These are phyloP conservation scores for Hypsibius dujardini DNA, from an alignment of 1,140 invertebrate genomes.

Conservation along the genomic window DNA sequence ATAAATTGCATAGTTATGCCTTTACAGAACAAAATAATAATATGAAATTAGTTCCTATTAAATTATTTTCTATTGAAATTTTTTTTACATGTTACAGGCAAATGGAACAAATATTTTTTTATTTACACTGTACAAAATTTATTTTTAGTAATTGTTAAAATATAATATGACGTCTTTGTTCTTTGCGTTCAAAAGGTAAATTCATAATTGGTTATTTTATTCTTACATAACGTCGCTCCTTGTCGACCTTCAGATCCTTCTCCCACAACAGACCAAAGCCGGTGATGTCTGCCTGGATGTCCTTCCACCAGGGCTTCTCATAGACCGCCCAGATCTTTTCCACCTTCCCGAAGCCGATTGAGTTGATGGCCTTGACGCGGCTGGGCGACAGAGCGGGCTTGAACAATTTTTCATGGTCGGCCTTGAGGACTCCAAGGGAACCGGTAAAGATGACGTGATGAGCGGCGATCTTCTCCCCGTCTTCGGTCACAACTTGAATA, in stretches of 20 bases:
- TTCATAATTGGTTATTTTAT: neutral
- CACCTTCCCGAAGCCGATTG: neutral
- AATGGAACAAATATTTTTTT: no score
- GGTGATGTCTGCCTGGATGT: neutral
- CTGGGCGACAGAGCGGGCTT: neutral
- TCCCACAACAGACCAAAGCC: neutral
- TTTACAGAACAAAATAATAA: no score
- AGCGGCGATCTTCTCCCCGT: neutral
- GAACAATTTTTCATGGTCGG: neutral
- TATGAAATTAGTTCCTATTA: no score
- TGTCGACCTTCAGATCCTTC: neutral
- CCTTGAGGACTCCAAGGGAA: neutral
- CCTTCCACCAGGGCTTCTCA: neutral
- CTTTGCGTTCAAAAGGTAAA: neutral
- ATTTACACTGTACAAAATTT: no score
- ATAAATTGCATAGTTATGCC: no score
- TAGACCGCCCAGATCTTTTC: neutral
- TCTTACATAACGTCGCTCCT: slow-evolving; percentile 1
- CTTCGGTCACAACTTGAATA: neutral
- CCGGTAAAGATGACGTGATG: slow-evolving; percentile 9
- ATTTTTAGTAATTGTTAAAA: neutral
- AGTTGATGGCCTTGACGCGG: neutral
- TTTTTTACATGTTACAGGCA: no score
- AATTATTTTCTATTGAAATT: no score
- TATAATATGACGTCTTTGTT: neutral